Conservation (phyloP, 2,888 invertebrate genomes). For the Teleogryllus oceanicus region DNA sequence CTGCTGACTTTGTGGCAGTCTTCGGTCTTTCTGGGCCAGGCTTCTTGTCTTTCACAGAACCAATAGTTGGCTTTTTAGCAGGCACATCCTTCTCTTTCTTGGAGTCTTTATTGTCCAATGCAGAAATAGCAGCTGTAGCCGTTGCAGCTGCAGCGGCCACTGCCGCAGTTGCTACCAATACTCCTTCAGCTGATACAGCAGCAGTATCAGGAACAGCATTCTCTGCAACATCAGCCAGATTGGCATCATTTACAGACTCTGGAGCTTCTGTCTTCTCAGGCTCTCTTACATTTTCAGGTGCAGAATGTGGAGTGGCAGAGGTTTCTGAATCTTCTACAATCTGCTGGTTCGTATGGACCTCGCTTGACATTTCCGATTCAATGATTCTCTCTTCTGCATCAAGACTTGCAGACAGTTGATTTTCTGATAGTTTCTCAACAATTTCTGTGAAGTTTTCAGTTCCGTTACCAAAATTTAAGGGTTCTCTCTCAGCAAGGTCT, state of each 20-base stretch:
- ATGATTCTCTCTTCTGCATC: no score
- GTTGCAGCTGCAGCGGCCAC: slow-evolving; percentile 37
- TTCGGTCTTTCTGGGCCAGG: slow-evolving; percentile 33
- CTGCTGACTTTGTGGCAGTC: slow-evolving; percentile 34
- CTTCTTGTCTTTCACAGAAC: slow-evolving; percentile 25
- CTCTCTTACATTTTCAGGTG: no score
- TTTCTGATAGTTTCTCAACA: neutral
- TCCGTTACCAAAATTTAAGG: slow-evolving; percentile 12
- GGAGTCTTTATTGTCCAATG: slow-evolving; percentile 36
- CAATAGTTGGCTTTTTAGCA: slow-evolving; percentile 34
- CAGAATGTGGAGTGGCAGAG: neutral
- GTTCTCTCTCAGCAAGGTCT: neutral
- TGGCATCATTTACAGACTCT: neutral
- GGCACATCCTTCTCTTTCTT: slow-evolving; percentile 36
- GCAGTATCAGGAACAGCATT: slow-evolving; percentile 12
- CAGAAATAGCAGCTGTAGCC: slow-evolving; percentile 32
- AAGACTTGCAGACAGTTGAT: neutral
- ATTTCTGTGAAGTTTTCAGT: neutral
- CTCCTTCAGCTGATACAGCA: neutral
- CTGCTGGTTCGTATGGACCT: neutral
- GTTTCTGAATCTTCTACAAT: neutral
- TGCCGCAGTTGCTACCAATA: slow-evolving; percentile 22
- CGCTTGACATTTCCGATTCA: no score
- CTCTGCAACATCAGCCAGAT: slow-evolving; percentile 9
- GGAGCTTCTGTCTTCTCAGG: neutral